Percentiles rank a stretch among this genome's conserved stretches.
These are phyloP conservation scores for Acanthosepion esculentum DNA, from an alignment of 2,888 invertebrate genomes.

Conservation along the genomic window DNA sequence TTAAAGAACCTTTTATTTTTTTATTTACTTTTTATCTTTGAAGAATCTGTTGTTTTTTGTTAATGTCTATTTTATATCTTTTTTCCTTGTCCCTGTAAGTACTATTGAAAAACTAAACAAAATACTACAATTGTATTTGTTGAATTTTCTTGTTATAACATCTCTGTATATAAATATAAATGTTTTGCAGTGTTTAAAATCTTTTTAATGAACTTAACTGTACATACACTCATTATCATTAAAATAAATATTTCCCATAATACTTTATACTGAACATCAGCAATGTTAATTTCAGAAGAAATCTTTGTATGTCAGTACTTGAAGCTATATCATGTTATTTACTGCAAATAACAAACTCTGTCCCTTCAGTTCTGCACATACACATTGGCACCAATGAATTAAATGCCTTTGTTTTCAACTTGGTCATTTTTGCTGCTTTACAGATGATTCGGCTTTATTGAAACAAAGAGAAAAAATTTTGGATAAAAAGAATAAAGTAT, in stretches of 20 bases:
- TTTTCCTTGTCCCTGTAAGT: no score
- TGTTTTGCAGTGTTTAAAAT: background rate
- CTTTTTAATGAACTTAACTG: background rate
- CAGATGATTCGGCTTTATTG: slow-evolving; percentile 43
- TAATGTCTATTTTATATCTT: no score
- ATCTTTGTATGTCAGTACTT: background rate
- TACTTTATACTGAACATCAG: no score
- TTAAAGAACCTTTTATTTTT: no score
- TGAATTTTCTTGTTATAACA: no score
- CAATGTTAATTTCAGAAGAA: no score
- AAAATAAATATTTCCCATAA: no score
- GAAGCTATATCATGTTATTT: background rate
- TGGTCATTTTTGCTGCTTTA: slow-evolving; percentile 34
- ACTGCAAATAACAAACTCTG: background rate
- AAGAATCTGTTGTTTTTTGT: no score
- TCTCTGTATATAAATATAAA: background rate
- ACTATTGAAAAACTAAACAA: no score
- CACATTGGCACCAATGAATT: background rate
- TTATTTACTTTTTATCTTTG: no score
- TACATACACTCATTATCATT: no score
- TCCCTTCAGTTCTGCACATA: background rate
- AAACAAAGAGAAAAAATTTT: slow-evolving; percentile 41
- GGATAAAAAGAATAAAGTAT: slow-evolving; percentile 16
- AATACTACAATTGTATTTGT: no score
- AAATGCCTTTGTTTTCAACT: background rate